Evolutionary conservation across 2,113 vertebrate species (phyloP).

Genomic region (Nyctibius bracteatus): DNA sequence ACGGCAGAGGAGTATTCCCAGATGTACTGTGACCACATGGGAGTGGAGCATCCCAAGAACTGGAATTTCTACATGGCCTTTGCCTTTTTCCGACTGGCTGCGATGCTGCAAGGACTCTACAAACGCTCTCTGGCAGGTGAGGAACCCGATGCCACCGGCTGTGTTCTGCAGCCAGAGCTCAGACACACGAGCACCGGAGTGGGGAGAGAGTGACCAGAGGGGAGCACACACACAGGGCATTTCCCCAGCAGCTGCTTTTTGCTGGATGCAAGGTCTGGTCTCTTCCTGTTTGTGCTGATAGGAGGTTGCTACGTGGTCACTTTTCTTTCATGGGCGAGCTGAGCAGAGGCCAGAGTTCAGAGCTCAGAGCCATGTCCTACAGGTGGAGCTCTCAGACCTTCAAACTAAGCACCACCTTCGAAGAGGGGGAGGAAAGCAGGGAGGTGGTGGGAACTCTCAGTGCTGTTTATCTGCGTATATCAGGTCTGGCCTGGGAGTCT

Average conservation of each 20-base stretch:
- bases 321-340: not conserved
- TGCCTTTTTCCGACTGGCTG: slow-evolving; percentile 77
- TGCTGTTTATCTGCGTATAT: not conserved
- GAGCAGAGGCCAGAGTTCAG: not conserved
- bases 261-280: not conserved
- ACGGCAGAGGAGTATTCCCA: slow-evolving; percentile 67
- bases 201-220: not conserved
- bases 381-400: slow-evolving; percentile 53
- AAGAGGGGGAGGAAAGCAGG: not conserved
- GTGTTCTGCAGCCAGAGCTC: not conserved
- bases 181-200: rapidly evolving
- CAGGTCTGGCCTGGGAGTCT: not conserved
- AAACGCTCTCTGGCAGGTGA: slow-evolving; percentile 69
- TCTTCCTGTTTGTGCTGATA: not conserved
- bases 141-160: rapidly evolving
- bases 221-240: not conserved
- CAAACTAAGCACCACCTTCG: not conserved
- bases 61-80: slow-evolving; percentile 86
- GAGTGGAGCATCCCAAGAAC: slow-evolving; percentile 18
- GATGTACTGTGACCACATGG: slow-evolving; percentile 69
- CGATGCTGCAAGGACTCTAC: slow-evolving; percentile 69
- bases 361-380: not conserved
- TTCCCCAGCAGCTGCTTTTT: not conserved
- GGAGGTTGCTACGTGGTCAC: not conserved
- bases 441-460: not conserved